These are phyloP conservation scores for Thrips palmi DNA, from an alignment of 1,140 invertebrate genomes.

Conservation along the genomic window DNA sequence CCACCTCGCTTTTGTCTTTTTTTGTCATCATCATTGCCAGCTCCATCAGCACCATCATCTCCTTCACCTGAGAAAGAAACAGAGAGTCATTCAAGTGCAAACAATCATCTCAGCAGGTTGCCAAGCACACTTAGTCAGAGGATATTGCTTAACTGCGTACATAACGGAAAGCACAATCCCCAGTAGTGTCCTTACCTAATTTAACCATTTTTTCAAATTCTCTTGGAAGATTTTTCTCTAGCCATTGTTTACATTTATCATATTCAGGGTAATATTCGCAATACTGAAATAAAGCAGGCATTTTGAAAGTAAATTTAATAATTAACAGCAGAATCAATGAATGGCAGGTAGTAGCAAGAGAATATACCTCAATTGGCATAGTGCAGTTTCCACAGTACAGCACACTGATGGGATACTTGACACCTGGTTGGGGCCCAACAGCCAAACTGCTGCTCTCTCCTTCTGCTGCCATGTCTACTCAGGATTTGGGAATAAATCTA, in stretches of 20 bases:
- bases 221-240: slow-evolving; percentile 82
- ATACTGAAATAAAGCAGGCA: slow-evolving; percentile 43
- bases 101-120: slow-evolving; percentile 5
- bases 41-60: slow-evolving; percentile 40
- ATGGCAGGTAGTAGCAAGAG: too few species aligned
- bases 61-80: slow-evolving; percentile 12
- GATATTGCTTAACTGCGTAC: neutral
- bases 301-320: slow-evolving; percentile 6
- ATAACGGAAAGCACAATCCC: too few species aligned
- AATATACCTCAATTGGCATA: slow-evolving; percentile 80
- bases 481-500: too few species aligned
- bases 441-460: too few species aligned
- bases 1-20: slow-evolving; percentile 71
- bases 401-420: slow-evolving; percentile 75
- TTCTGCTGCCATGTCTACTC: too few species aligned
- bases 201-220: slow-evolving; percentile 66
- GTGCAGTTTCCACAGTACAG: slow-evolving; percentile 89
- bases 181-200: too few species aligned
- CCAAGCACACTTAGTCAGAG: too few species aligned
- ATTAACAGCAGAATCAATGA: slow-evolving; percentile 6
- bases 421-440: slow-evolving; percentile 31
- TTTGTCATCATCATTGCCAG: slow-evolving; percentile 70
- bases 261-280: slow-evolving; percentile 97
- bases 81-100: neutral
- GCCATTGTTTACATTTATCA: slow-evolving; percentile 93